Percentiles rank a stretch among this genome's conserved stretches.
Conservation (phyloP, 1,140 invertebrate genomes). For the Augochlora pura region DNA sequence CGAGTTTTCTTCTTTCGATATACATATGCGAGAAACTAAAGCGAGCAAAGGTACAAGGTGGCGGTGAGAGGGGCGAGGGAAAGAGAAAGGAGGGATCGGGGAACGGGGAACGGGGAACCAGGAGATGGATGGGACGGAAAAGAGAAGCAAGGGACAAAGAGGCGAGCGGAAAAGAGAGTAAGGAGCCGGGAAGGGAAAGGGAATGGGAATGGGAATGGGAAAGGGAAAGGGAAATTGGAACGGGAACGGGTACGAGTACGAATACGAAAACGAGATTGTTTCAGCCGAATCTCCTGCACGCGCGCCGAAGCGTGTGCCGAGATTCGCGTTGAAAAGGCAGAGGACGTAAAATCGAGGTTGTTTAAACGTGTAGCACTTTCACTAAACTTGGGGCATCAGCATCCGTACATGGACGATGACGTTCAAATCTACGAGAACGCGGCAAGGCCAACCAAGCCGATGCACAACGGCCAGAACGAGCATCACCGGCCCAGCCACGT, state of each 20-base stretch:
- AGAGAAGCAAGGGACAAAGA: no score
- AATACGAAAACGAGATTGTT: background rate
- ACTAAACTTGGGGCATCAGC: conserved; percentile 76
- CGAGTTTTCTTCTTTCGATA: background rate
- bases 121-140: no score
- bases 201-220: no score
- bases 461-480: conserved; percentile 41
- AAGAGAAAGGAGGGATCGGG: background rate
- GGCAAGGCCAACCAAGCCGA: conserved; percentile 64
- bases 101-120: background rate
- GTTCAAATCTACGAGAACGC: conserved; percentile 72
- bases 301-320: background rate
- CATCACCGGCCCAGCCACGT: conserved; percentile 68
- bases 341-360: conserved; percentile 21
- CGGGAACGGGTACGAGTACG: background rate
- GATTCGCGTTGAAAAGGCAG: background rate
- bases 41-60: no score
- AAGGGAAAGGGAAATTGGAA: no score
- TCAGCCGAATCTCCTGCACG: background rate
- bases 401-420: conserved; percentile 77
- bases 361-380: conserved; percentile 71
- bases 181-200: no score
- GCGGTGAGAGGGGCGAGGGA: background rate
- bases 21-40: background rate
- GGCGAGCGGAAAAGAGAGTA: no score